phyloP scores from a whole-genome alignment of 37 sponge, comb jelly and placozoan genomes.

The Hormiphora californensis region DNA sequence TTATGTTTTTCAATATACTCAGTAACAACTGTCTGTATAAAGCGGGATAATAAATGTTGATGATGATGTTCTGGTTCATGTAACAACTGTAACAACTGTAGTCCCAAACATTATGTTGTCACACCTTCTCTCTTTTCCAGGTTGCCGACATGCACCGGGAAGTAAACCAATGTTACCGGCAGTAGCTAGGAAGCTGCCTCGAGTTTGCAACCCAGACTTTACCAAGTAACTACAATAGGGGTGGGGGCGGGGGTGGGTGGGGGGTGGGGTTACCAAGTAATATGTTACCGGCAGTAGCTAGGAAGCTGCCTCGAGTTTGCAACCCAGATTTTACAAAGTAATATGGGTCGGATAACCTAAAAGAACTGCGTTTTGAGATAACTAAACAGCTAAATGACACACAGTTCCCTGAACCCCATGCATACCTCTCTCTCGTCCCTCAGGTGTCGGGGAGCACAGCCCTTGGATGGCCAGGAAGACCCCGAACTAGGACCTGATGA shows the following conservation, averaged over 20 bases:
- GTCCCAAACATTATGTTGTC: no score
- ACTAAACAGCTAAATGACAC: not conserved
- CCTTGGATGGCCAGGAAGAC: constrained; percentile 36
- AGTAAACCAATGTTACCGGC: not conserved
- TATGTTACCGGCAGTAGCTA: not conserved
- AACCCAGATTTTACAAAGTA: constrained; percentile 21
- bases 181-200: not conserved
- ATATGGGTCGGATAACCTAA: no score
- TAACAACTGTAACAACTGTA: no score
- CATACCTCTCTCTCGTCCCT: not conserved
- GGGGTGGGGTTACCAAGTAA: no score
- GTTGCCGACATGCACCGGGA: not conserved
- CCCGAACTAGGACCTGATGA: constrained; percentile 46
- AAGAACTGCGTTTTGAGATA: not conserved
- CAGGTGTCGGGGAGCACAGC: constrained; percentile 29
- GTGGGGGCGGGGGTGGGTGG: not conserved
- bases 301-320: constrained; percentile 8
- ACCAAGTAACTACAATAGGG: not conserved
- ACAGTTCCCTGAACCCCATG: not conserved
- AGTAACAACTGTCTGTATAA: no score
- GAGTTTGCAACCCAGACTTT: constrained; percentile 22
- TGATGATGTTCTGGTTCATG: no score
- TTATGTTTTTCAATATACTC: no score
- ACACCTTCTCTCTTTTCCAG: no score
- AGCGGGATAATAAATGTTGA: no score